Evolutionary conservation across 2,113 vertebrate species (phyloP).

Genomic region (Hippolais icterina): DNA sequence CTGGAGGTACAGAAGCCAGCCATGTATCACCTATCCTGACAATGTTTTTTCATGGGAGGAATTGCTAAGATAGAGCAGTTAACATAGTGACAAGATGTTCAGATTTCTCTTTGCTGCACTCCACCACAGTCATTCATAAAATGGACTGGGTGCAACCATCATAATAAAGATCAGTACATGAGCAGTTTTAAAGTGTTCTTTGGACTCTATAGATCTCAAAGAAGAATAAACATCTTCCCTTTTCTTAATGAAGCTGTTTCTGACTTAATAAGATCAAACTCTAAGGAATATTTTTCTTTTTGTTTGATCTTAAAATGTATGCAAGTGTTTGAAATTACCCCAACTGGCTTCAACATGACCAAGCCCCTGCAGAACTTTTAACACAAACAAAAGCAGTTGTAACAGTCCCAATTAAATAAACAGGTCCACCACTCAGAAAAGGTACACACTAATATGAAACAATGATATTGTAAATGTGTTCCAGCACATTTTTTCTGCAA

Average conservation of each 20-base stretch:
- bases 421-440: background rate
- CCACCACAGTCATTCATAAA: background rate
- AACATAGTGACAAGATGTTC: background rate
- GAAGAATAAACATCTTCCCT: background rate
- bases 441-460: background rate
- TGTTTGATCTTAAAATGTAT: background rate
- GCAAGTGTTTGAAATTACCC: background rate
- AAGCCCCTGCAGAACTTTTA: background rate
- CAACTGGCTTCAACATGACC: background rate
- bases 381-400: background rate
- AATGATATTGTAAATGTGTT: background rate
- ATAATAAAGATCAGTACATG: background rate
- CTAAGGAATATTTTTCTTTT: background rate
- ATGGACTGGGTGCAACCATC: background rate
- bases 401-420: background rate
- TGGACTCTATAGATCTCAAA: background rate
- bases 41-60: accelerated
- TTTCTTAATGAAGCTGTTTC: background rate
- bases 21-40: background rate
- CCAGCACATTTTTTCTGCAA: background rate
- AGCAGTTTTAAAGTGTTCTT: background rate
- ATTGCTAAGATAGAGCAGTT: background rate
- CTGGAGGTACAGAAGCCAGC: background rate
- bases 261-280: background rate
- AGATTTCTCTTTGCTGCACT: background rate